Conservation (phyloP, 2,888 invertebrate genomes). For the Notodonta dromedarius region DNA sequence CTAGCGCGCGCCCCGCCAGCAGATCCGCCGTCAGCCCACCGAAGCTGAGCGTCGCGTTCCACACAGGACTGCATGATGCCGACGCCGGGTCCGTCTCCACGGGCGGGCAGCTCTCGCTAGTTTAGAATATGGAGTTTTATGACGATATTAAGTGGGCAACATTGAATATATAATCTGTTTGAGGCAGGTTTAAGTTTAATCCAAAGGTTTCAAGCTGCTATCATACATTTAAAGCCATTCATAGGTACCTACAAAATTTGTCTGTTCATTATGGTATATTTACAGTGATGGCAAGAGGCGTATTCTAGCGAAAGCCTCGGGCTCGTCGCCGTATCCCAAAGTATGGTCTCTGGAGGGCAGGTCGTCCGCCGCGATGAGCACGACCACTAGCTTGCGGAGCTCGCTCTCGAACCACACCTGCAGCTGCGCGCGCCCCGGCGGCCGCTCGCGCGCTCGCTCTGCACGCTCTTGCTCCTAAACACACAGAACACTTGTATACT, state of each 20-base stretch:
- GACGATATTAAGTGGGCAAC: no score
- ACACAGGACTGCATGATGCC: slow-evolving; percentile 94
- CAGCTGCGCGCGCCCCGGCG: slow-evolving; percentile 92
- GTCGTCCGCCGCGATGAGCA: slow-evolving; percentile 94
- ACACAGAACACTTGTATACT: slow-evolving; percentile 25
- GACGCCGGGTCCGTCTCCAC: slow-evolving; percentile 94
- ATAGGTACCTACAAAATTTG: no score
- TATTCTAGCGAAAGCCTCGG: slow-evolving; percentile 94
- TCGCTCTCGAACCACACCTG: slow-evolving; percentile 96
- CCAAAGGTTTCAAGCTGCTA: no score
- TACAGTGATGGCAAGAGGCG: slow-evolving; percentile 92
- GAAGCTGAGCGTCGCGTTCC: slow-evolving; percentile 96
- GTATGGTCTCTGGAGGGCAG: slow-evolving; percentile 91
- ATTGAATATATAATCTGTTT: no score
- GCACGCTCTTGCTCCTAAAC: slow-evolving; percentile 77
- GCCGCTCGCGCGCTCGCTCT: slow-evolving; percentile 84
- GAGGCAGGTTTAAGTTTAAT: no score
- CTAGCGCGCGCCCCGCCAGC: slow-evolving; percentile 91
- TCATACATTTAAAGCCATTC: no score
- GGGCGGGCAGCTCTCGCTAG: slow-evolving; percentile 89
- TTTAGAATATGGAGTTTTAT: background rate
- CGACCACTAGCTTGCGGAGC: slow-evolving; percentile 91
- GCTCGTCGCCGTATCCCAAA: slow-evolving; percentile 89
- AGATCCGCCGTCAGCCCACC: slow-evolving; percentile 91
- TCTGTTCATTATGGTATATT: slow-evolving; percentile 55